Base-by-base conservation (phyloP, 2,797 vertebrate genomes). In the Falco novaeseelandiae region DNA sequence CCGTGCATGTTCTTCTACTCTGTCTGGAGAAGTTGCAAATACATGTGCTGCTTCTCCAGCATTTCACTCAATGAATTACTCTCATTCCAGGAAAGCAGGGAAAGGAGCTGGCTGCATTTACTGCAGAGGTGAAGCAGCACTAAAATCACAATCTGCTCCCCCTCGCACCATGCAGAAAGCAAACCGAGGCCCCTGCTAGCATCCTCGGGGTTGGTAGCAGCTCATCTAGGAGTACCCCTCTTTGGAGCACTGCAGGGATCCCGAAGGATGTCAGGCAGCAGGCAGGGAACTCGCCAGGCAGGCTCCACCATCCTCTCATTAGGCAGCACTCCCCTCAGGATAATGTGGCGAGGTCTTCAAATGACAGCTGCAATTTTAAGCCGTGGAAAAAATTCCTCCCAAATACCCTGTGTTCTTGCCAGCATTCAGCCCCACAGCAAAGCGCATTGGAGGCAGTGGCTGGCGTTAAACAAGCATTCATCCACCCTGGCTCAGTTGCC, bases 221-320 rank as follows among this genome's bases (percentile, higher is more conserved):
- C 58, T 89, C 49, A 34, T 11, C 69, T 7, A 15, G 58, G 65
- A 71, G 5, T 4, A 85, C 10, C 42, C 38, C 8, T 14, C 8
- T 30, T 20, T 3, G 0, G 10, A 83, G 55, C 21, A 83, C n/a
- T 40, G 12, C 30, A 0, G 6, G 58, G 20, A 84, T 69, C n/a
- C 58, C 6, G 0, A 34, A 22, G 54, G 40, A 49, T n/a, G 69
- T 6, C 57, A 52, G 46, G 81, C 25, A 87, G 55, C 22, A 65
- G 34, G 29, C 30, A 42, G 72, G 54, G 90, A 97, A 93, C 93
- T 55, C 2, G 8, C 92, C 77, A 4, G 93, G 93, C 94, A 90
- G 88, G 94, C 76, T 96, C 30, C 58, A 2, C 44, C 69, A 12
- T 96, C 84, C 70, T 54, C 77, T 95, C 93, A 96, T 97, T 97